These are phyloP conservation scores for Pionites leucogaster DNA, from an alignment of 2,113 vertebrate genomes.

Conservation along the genomic window DNA sequence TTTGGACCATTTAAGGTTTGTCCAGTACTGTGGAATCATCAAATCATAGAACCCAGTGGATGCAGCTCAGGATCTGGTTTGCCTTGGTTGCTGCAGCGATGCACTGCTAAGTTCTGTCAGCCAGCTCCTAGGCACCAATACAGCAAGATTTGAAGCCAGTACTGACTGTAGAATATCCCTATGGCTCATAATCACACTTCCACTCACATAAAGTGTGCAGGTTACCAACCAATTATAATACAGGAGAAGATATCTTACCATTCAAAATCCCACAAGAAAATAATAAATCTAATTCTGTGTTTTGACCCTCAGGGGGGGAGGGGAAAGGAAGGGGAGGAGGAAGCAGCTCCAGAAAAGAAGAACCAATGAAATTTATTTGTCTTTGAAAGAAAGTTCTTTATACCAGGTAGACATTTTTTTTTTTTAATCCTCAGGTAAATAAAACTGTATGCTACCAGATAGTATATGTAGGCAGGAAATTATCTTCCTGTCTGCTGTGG, in stretches of 20 bases:
- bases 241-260: not conserved
- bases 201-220: rapidly evolving
- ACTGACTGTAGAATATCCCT: not conserved
- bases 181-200: not conserved
- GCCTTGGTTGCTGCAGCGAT: not conserved
- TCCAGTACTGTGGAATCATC: rapidly evolving
- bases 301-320: not conserved
- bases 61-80: not conserved
- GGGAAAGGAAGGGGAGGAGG: not conserved
- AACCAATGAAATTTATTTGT: not conserved
- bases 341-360: not conserved
- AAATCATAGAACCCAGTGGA: not conserved
- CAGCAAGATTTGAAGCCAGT: not conserved
- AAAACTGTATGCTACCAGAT: not conserved
- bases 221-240: not conserved
- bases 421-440: not conserved
- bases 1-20: not conserved
- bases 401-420: not conserved
- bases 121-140: not conserved
- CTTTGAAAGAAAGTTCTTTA: not conserved
- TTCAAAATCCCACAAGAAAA: not conserved
- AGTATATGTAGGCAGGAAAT: not conserved
- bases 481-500: not conserved
- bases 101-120: not conserved
- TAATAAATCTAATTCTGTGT: not conserved